Base-by-base conservation (phyloP, 2,113 vertebrate species). In the Clupea harengus region DNA sequence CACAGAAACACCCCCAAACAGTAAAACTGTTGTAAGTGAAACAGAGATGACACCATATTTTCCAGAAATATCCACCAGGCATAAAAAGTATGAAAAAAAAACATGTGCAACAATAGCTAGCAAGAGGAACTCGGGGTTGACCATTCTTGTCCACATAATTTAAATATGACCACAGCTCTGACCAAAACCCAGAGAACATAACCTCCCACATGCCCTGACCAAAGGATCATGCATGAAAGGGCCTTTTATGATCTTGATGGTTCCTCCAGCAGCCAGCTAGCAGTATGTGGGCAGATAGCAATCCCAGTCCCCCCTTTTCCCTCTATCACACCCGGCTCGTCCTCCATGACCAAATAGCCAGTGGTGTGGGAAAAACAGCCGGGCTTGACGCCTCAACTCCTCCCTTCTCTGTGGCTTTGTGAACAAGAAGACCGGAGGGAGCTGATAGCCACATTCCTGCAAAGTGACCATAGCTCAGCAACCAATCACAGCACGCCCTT, bases 371-470 rank as follows among this genome's bases (percentile, higher is more conserved):
- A 89, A 87, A 82, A 46, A 7, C 11, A 52, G 67, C 84, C 25
- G 8, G 32, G 45, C 44, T 15, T 52, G 50, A 52, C 10, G 15
- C 54, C 54, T 49, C 44, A 22, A 28, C 45, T 5, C 8, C 82
- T 18, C 13, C n/a, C 28, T 25, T n/a, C 82, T 46, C 2, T 49
- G 47, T 49, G 47, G 2, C 9, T 9, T 11, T 49, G 47, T 81
- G 52, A 52, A 82, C 13, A 20, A 46, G 5, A 20, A 64, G 45
- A 83, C 20, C 18, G 28, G 4, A 18, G 50, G 49, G 54, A 80
- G 54, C 54, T 84, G 82, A 84, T 86, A 75, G n/a, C 45, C 75
- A 32, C 52, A 89, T 84, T 87, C 86, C 88, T 84, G 28, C 22
- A 17, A 39, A n/a, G 78, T 47, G 78, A 84, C 45, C 32, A 15